These are phyloP conservation scores for Fratercula arctica DNA, from an alignment of 2,797 vertebrate genomes.

Conservation along the genomic window DNA sequence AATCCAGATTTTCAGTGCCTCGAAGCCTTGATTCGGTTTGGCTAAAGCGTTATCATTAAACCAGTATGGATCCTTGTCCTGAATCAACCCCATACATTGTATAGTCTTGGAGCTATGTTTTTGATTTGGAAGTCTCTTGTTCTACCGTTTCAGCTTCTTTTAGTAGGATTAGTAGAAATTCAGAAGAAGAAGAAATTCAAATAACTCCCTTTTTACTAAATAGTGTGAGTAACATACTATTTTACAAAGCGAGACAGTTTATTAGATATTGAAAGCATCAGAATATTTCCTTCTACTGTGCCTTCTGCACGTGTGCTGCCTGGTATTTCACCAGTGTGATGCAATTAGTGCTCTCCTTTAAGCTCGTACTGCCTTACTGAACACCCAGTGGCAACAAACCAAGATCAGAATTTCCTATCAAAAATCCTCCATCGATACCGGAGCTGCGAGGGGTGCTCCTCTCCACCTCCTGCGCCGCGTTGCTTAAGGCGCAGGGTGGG, in stretches of 20 bases:
- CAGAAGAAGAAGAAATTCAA: neutral
- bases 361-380: neutral
- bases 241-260: neutral
- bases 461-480: rapidly evolving
- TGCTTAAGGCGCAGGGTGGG: neutral
- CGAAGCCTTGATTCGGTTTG: neutral
- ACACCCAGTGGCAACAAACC: neutral
- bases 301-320: neutral
- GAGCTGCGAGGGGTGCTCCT: neutral
- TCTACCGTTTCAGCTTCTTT: neutral
- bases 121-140: neutral
- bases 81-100: neutral
- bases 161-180: neutral
- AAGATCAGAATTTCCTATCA: neutral
- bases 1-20: neutral
- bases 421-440: rapidly evolving
- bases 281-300: neutral
- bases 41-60: neutral
- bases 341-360: neutral
- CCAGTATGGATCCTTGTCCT: neutral
- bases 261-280: neutral
- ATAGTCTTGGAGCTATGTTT: rapidly evolving
- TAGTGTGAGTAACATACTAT: neutral
- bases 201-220: neutral
- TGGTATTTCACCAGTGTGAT: neutral